Evolutionary conservation across 2,113 vertebrate species (phyloP), one percentile per base, ranked within the genome.

Genomic region (Redunca redunca): DNA sequence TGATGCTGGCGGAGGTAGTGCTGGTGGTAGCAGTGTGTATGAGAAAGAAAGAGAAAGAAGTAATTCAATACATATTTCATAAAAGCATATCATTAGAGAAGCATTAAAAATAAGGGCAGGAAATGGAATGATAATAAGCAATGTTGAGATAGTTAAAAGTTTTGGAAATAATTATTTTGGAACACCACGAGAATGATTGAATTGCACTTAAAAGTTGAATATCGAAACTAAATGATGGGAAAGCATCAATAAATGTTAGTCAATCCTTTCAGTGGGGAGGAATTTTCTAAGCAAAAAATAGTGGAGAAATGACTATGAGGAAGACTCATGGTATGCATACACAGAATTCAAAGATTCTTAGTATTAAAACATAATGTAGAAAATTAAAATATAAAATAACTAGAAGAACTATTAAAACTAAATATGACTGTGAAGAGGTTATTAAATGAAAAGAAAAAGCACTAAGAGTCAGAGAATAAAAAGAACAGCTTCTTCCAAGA

Each of bases 121-220:
- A 4, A 53, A 57, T 28, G 2, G 17, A 88, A 90, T 90, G 19
- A 40, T 17, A 71, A 50, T 33, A 53, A 67, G 55, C 64, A 50
- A 78, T 26, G 0, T 8, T 57, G 86, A 50, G 19, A 81, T 2
- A 4, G 33, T 80, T 28, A 90, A 30, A 82, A 71, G 21, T 25
- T 90, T 94, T 77, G 13, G 55, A 71, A 91, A 26, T 58, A 53
- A 85, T 85, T 78, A 92, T 71, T 83, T 88, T 64, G 6, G 60
- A 67, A 11, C 4, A 90, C 52, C 7, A 55, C 43, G 48, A 92
- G n/a, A 91, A 55, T 57, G 3, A 88, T 77, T 7, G 36, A 86
- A 60, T 46, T 85, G 0, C 11, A n/a, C 77, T 86, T 83, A 88
- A 77, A 67, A 90, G 23, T 48, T 71, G 57, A 90, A 84, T 88